phyloP scores from a whole-genome alignment of 2,113 vertebrate genomes.

The Anguilla rostrata region DNA sequence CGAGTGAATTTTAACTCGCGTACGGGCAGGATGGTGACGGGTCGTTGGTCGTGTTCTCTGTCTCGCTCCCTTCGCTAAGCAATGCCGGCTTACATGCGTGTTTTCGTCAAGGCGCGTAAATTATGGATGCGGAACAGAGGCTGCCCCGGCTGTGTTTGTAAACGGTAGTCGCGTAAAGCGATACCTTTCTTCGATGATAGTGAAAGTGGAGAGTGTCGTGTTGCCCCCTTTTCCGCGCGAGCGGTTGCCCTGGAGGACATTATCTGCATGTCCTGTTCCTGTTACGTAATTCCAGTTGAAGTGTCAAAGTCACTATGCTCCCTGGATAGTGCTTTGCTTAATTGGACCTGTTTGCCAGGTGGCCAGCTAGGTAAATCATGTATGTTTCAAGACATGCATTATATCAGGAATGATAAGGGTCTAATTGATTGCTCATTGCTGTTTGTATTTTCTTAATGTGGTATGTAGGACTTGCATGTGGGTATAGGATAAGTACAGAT shows the following conservation, averaged over 20 bases:
- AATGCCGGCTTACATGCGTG: background rate
- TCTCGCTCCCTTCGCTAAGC: background rate
- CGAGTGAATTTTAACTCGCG: background rate
- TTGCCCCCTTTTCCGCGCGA: background rate
- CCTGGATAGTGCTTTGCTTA: background rate
- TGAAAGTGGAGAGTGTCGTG: constrained; percentile 3
- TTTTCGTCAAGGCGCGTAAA: background rate
- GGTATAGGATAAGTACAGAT: no score
- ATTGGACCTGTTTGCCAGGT: background rate
- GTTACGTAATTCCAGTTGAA: background rate
- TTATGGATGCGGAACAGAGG: background rate
- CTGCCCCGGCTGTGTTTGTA: background rate
- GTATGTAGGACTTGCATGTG: no score
- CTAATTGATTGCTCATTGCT: background rate
- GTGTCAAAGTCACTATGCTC: background rate
- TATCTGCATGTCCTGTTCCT: background rate
- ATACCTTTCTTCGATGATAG: constrained; percentile 5
- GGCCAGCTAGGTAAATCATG: background rate
- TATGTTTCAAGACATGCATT: background rate
- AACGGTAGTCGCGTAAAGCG: background rate
- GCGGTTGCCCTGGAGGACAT: background rate
- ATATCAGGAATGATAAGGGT: background rate
- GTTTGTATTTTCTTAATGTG: no score
- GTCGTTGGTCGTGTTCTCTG: background rate
- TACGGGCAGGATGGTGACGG: background rate